Evolutionary conservation across 2,113 vertebrate genomes (phyloP).

Genomic region (Notiomystis cincta): DNA sequence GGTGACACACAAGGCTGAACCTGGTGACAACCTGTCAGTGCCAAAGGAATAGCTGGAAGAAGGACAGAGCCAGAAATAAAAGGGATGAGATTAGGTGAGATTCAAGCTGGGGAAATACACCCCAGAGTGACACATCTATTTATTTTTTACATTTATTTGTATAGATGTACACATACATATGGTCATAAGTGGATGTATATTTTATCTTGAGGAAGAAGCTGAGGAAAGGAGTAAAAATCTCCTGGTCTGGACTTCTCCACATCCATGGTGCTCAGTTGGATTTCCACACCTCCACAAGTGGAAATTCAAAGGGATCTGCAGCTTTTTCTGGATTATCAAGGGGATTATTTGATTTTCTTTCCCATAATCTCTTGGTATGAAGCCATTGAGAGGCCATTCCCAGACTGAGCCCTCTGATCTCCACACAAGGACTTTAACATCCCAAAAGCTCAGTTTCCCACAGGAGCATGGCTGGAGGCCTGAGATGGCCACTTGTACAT

Average conservation of each 20-base stretch:
- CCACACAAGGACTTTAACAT: not conserved
- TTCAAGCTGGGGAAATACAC: not conserved
- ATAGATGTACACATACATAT: fast-evolving
- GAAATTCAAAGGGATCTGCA: not conserved
- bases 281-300: not conserved
- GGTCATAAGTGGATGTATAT: fast-evolving
- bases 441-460: not conserved
- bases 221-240: not conserved
- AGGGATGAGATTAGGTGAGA: not conserved
- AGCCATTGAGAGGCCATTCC: fast-evolving
- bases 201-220: not conserved
- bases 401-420: not conserved
- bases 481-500: not conserved
- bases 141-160: not conserved
- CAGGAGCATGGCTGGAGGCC: not conserved
- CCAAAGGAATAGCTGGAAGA: not conserved
- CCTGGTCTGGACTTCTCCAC: not conserved
- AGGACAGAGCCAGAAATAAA: not conserved
- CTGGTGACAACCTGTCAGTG: not conserved
- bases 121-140: not conserved
- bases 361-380: not conserved
- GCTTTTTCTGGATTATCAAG: not conserved
- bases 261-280: fast-evolving
- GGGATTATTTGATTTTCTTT: not conserved
- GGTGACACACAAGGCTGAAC: not conserved